phyloP scores from a whole-genome alignment of 2,888 invertebrate species.

The Philhelius pedissequus region DNA sequence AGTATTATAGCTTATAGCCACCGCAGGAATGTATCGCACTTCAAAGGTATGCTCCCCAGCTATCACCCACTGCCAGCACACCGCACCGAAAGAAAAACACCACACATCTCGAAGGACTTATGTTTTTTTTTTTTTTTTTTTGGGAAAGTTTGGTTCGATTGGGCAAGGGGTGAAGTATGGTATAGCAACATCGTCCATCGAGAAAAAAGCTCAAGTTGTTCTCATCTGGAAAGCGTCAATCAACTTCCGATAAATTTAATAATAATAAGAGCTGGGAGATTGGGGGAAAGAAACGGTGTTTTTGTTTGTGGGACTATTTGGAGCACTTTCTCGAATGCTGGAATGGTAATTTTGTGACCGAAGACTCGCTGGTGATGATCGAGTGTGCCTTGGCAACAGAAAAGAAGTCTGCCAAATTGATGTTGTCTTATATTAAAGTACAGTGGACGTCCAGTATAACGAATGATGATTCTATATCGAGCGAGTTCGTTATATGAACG shows the following conservation, averaged over 20 bases:
- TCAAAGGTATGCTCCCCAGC: slow-evolving; percentile 44
- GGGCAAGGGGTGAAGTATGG: not conserved
- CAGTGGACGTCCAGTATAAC: too few relatives aligned
- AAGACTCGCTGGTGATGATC: slow-evolving; percentile 17
- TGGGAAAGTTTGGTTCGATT: not conserved
- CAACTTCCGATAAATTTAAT: slow-evolving; percentile 68
- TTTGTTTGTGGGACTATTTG: slow-evolving; percentile 64
- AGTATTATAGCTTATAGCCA: slow-evolving; percentile 14
- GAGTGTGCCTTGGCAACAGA: not conserved
- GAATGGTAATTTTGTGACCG: slow-evolving; percentile 7
- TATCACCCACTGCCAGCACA: too few relatives aligned
- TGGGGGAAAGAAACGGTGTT: slow-evolving; percentile 32
- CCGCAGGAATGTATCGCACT: slow-evolving; percentile 61
- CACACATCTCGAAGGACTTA: slow-evolving; percentile 31
- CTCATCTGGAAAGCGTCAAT: slow-evolving; percentile 69
- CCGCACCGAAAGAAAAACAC: slow-evolving; percentile 55
- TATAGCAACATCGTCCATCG: slow-evolving; percentile 4
- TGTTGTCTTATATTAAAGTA: not conserved
- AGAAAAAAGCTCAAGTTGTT: slow-evolving; percentile 68
- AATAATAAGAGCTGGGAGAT: slow-evolving; percentile 51
- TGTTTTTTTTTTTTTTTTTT: too few relatives aligned
- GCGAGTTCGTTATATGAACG: too few relatives aligned
- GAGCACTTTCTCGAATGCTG: slow-evolving; percentile 59
- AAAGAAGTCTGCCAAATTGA: not conserved
- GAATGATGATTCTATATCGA: too few relatives aligned